Percentiles rank a stretch among this genome's conserved stretches.
Evolutionary conservation across 2,797 vertebrate species (phyloP).

Genomic region (Sphenopsis melanotis): DNA sequence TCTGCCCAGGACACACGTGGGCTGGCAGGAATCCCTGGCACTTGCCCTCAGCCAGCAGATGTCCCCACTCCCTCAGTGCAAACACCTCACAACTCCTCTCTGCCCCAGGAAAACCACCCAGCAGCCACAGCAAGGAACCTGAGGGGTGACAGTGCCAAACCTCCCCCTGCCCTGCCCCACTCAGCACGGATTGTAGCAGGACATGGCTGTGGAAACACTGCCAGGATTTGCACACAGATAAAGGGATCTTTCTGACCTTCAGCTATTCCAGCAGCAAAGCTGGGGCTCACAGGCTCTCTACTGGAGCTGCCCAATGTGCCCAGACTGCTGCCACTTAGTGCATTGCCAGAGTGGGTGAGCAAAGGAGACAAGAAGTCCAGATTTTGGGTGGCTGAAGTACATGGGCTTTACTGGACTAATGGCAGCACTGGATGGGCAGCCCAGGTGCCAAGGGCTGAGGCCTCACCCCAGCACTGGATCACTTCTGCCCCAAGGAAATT

Average conservation of each 20-base stretch:
- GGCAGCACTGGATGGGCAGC: background rate
- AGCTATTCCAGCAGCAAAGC: background rate
- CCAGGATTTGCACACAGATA: too few relatives aligned
- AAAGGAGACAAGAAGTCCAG: background rate
- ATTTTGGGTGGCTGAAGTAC: background rate
- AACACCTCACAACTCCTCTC: background rate
- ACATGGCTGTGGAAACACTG: background rate
- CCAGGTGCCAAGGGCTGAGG: background rate
- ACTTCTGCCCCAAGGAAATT: background rate
- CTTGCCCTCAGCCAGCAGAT: background rate
- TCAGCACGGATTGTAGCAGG: background rate
- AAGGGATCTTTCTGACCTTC: background rate
- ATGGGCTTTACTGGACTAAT: background rate
- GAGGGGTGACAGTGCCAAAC: background rate
- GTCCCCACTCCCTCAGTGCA: background rate
- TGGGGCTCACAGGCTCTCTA: background rate
- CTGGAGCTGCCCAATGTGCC: background rate
- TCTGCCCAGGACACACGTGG: fast-evolving
- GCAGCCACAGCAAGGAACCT: background rate
- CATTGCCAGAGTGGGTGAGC: background rate
- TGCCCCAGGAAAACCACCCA: background rate
- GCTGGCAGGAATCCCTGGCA: background rate
- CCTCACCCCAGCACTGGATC: background rate
- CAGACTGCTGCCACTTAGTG: background rate
- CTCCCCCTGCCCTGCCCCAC: background rate